Conservation (phyloP, 1,140 invertebrate genomes). For the Oryctes rhinoceros region DNA sequence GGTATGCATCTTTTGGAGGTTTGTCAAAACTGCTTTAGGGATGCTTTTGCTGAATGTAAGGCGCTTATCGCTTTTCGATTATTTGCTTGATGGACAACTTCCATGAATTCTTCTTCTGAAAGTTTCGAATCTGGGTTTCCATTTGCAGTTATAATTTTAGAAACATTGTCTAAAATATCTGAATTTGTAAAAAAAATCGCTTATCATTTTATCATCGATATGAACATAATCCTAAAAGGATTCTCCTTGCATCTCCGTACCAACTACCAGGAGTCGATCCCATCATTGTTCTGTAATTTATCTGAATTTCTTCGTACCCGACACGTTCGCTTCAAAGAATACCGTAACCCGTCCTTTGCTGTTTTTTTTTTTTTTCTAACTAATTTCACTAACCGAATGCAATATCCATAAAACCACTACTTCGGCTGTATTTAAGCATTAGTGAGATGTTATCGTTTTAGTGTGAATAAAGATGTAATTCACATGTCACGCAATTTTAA, state of each 20-base stretch:
- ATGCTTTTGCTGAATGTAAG: slow-evolving; percentile 4
- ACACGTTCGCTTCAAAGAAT: neutral
- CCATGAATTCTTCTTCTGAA: slow-evolving; percentile 6
- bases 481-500: too few relatives aligned
- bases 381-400: neutral
- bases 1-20: too few relatives aligned
- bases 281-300: neutral
- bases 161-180: too few relatives aligned
- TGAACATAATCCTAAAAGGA: slow-evolving; percentile 4
- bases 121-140: neutral
- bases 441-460: too few relatives aligned
- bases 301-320: neutral
- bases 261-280: neutral
- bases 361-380: neutral
- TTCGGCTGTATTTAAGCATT: too few relatives aligned
- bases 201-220: too few relatives aligned
- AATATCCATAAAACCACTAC: too few relatives aligned
- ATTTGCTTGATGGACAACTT: neutral
- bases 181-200: too few relatives aligned
- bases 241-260: neutral
- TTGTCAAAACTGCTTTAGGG: too few relatives aligned
- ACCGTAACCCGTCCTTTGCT: neutral
- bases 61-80: neutral
- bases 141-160: slow-evolving; percentile 13
- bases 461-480: too few relatives aligned